phyloP scores from a whole-genome alignment of 2,797 vertebrate species.

The Sebastes steindachneri region DNA sequence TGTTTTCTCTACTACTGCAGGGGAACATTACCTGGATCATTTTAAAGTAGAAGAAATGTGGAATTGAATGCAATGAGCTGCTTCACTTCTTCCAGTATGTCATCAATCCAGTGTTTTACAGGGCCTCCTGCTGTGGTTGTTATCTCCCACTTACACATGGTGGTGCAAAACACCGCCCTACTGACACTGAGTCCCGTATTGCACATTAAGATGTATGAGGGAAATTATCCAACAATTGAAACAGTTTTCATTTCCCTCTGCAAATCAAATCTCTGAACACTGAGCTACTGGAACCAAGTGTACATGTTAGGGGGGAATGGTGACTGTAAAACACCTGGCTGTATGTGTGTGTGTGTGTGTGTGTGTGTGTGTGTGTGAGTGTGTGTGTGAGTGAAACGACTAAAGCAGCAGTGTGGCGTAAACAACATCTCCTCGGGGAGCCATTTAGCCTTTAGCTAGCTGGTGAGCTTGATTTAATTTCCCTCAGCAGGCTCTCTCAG shows the following conservation, averaged over 20 bases:
- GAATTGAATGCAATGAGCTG: background rate
- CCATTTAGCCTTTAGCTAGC: constrained; percentile 1
- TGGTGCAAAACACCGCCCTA: background rate
- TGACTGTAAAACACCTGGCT: background rate
- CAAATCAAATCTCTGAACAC: background rate
- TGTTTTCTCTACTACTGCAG: background rate
- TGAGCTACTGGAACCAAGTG: background rate
- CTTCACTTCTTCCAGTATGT: background rate
- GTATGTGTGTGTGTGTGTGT: background rate
- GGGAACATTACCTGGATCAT: background rate
- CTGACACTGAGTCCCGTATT: background rate
- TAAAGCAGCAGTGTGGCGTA: background rate
- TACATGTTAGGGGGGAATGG: background rate
- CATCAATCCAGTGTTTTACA: background rate
- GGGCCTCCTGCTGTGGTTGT: background rate
- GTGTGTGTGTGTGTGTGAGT: too few species aligned
- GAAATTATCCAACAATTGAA: background rate
- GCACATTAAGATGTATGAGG: background rate
- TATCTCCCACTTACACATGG: constrained; percentile 13
- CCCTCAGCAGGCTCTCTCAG: background rate
- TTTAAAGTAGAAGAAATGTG: background rate
- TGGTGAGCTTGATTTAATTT: constrained; percentile 1
- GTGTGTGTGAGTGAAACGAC: background rate
- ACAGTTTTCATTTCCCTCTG: background rate
- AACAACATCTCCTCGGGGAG: constrained; percentile 36